Base-by-base conservation (phyloP, 2,888 invertebrate species). In the Agrypnus murinus region DNA sequence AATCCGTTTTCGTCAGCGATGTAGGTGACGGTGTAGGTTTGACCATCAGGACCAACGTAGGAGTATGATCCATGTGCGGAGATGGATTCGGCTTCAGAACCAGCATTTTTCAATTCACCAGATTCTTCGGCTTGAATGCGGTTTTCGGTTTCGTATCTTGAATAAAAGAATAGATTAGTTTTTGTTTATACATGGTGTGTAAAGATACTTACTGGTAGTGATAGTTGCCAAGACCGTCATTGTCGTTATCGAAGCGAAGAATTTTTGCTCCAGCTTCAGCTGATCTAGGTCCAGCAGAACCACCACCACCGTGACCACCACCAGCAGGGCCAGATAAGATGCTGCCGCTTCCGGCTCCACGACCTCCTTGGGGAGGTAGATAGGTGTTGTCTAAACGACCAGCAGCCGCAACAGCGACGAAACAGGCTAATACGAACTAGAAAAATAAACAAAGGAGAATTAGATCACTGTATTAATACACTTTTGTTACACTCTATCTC, bases 101-200 rank as follows among this genome's bases (percentile, higher is more conserved):
- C 87, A 3, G 90, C 89, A 80, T 91, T 91, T 86, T 92, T 93
- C 78, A 93, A 84, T 65, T 92, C 91, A 14, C 94, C 94, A 43
- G 89, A 87, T 84, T 93, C 93, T 81, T 93, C 91, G 2, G 91
- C 92, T 79, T 92, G 90, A 60, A 93, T 93, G 67, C 92, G 92
- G 80, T 93, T 93, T 74, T 90, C 92, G 59, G 94, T 91, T 87
- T 93, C 92, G 82, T 91, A 93, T 82, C 94, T 48, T 48, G 91
- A 36, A 17, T 32, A 32, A 32, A 53, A 53, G 7, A 53, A 53
- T 3, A n/a, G 31, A 86, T 78, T 75, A 71, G 60, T 17, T 17
- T 17, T 66, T 31, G 25, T 17, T 38, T 48, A 15, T 55, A n/a
- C 31, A 32, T 32, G 38, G 34, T 31, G 7, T 34, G 71, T 80